Conservation (phyloP, 2,797 vertebrate species). For the Bradypus variegatus region DNA sequence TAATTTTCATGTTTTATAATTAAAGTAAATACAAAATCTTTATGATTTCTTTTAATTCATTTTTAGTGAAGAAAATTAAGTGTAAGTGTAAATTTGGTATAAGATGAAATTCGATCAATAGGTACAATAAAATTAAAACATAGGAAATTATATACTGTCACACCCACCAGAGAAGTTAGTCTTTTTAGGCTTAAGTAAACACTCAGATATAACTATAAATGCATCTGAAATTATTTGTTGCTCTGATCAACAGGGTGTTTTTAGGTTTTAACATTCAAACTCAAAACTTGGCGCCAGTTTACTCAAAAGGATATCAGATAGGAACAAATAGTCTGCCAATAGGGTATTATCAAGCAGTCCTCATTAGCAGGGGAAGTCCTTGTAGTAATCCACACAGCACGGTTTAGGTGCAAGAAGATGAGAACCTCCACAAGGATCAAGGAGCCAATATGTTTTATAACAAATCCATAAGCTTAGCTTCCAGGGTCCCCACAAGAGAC, state of each 20-base stretch:
- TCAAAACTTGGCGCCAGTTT: not conserved
- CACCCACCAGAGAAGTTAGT: not conserved
- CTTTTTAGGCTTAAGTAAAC: not conserved
- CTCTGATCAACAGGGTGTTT: not conserved
- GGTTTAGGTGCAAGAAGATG: not conserved
- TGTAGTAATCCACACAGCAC: too few relatives aligned
- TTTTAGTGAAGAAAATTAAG: conserved; percentile 12
- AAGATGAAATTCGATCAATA: not conserved
- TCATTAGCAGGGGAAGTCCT: not conserved
- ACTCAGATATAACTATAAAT: not conserved
- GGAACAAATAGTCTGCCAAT: not conserved
- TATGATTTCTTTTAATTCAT: conserved; percentile 6
- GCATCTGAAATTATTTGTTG: not conserved
- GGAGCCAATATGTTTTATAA: not conserved
- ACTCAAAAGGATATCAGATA: not conserved
- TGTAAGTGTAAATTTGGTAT: not conserved
- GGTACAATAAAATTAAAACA: not conserved
- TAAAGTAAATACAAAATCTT: conserved; percentile 1
- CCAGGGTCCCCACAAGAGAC: not conserved
- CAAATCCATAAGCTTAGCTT: not conserved
- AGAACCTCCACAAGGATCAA: not conserved
- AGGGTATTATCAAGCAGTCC: too few relatives aligned
- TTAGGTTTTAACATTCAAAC: not conserved
- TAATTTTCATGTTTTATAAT: conserved; percentile 19
- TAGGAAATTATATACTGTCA: not conserved